These are phyloP conservation scores for Axea sp. DNA, from an alignment of 2,888 invertebrate genomes.

Conservation along the genomic window DNA sequence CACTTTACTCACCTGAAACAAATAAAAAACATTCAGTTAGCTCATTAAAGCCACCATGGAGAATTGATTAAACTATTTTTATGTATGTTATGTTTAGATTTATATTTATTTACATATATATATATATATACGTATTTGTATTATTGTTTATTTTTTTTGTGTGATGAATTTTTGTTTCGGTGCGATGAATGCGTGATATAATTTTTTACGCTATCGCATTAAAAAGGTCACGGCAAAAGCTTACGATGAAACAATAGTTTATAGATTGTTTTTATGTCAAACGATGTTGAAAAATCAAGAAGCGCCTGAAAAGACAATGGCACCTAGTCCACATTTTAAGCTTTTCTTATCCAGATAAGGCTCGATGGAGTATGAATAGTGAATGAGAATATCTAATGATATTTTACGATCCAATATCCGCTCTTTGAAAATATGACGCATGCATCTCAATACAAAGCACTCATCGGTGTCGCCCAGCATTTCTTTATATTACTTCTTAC, in stretches of 20 bases:
- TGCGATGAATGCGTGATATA: too few relatives aligned
- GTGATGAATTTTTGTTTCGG: too few relatives aligned
- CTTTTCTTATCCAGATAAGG: conserved; percentile 53
- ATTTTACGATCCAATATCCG: conserved; percentile 72
- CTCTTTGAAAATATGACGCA: conserved; percentile 63
- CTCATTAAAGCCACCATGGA: too few relatives aligned
- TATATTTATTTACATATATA: too few relatives aligned
- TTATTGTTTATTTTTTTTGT: too few relatives aligned
- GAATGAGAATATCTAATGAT: conserved; percentile 75
- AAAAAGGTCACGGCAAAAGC: neutral
- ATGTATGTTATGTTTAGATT: too few relatives aligned
- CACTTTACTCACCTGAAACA: too few relatives aligned
- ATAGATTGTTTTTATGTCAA: conserved; percentile 68
- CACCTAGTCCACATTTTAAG: conserved; percentile 25
- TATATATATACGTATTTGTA: too few relatives aligned
- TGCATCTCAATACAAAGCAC: conserved; percentile 54
- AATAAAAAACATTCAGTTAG: too few relatives aligned
- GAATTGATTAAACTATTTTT: too few relatives aligned
- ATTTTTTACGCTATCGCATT: too few relatives aligned
- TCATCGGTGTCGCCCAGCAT: neutral
- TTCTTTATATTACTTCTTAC: conserved; percentile 33
- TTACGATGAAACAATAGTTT: conserved; percentile 65
- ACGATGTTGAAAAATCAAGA: conserved; percentile 72
- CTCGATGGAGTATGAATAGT: conserved; percentile 73
- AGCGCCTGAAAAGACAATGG: conserved; percentile 63